A percentile compares a stretch with the other conserved stretches of the same genome.
Evolutionary conservation across 1,140 invertebrate genomes (phyloP).

Genomic region (Scaptomyza pallida): DNA sequence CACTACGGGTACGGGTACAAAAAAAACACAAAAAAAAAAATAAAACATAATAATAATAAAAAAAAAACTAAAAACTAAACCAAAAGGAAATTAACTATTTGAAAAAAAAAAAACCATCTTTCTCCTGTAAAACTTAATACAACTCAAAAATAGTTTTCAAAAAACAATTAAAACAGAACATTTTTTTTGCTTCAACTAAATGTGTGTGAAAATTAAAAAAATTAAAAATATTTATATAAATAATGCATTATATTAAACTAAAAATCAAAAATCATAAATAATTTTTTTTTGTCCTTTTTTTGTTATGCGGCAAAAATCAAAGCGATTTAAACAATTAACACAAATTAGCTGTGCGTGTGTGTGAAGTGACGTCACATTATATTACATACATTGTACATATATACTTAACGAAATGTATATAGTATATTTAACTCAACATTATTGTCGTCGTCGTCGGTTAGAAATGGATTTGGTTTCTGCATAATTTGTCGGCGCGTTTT

Average conservation of each 20-base stretch:
- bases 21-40: constrained; percentile 16
- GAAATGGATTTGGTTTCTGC: constrained; percentile 44
- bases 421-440: constrained; percentile 31
- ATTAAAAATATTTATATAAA: no score
- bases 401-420: constrained; percentile 12
- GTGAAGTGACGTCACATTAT: constrained; percentile 43
- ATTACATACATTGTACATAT: constrained; percentile 18
- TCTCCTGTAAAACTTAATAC: no score
- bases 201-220: no score
- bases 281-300: constrained; percentile 49
- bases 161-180: no score
- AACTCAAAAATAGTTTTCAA: neutral
- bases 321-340: constrained; percentile 37
- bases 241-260: neutral
- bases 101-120: neutral
- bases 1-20: constrained; percentile 76
- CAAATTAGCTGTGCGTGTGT: constrained; percentile 19
- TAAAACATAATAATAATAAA: no score
- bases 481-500: constrained; percentile 47
- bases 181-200: no score
- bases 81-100: constrained; percentile 15
- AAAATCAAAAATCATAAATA: constrained; percentile 5
- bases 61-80: constrained; percentile 7
- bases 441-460: constrained; percentile 26
- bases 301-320: constrained; percentile 47